Conservation (phyloP, 2,888 invertebrate genomes). For the Oscheius sp. region DNA sequence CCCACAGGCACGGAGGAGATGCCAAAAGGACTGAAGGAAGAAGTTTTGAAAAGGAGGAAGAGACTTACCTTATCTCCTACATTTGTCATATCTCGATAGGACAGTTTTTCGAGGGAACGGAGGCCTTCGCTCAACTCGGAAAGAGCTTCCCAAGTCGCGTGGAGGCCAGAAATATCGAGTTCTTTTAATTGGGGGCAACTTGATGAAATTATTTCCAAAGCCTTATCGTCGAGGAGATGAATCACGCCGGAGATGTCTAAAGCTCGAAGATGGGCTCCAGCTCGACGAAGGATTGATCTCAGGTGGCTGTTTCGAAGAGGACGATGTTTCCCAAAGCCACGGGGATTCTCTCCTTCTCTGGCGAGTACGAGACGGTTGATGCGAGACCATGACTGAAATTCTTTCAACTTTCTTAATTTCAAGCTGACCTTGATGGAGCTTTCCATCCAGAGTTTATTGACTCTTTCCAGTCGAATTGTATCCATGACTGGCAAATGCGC, state of each 20-base stretch:
- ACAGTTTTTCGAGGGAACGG: slow-evolving; percentile 44
- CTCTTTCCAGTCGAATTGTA: slow-evolving; percentile 65
- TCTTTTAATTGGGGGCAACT: slow-evolving; percentile 60
- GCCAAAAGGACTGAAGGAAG: slow-evolving; percentile 62
- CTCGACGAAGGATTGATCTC: slow-evolving; percentile 42
- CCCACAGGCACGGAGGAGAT: slow-evolving; percentile 59
- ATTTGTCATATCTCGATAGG: slow-evolving; percentile 64
- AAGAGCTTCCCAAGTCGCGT: slow-evolving; percentile 54
- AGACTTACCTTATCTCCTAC: slow-evolving; percentile 53
- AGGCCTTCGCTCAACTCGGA: slow-evolving; percentile 60
- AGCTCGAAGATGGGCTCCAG: slow-evolving; percentile 48
- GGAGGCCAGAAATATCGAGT: slow-evolving; percentile 65
- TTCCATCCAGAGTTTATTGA: slow-evolving; percentile 67
- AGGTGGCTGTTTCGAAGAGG: slow-evolving; percentile 63
- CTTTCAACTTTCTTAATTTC: not conserved
- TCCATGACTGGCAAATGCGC: slow-evolving; percentile 59
- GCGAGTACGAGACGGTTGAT: slow-evolving; percentile 48
- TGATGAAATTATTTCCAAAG: slow-evolving; percentile 56
- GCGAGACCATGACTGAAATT: slow-evolving; percentile 54
- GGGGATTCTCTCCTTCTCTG: slow-evolving; percentile 42
- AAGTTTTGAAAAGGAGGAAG: not conserved
- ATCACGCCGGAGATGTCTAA: slow-evolving; percentile 63
- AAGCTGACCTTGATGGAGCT: slow-evolving; percentile 56
- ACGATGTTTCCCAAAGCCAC: slow-evolving; percentile 50
- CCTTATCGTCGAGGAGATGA: slow-evolving; percentile 64